Base-by-base conservation (phyloP, 2,888 invertebrate genomes). In the Noctuana brunneofusca region DNA sequence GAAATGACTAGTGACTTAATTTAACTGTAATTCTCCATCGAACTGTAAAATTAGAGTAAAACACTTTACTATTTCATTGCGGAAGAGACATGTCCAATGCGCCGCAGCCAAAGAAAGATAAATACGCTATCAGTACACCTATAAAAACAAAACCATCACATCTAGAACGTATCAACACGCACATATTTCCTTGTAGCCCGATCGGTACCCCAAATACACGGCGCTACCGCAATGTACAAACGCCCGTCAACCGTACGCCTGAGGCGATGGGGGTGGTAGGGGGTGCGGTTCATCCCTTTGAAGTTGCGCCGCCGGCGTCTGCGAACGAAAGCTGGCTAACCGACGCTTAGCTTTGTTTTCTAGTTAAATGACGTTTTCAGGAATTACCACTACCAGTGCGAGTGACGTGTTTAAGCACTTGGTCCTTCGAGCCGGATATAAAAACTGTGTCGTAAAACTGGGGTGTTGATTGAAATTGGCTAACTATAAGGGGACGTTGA, bases 281-380 rank as follows among this genome's bases (percentile, higher is more conserved):
- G 79, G 78, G 77, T 81, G 43, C 52, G 81, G 38, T 80, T 74
- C 75, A 77, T 83, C 82, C 83, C 90, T 90, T 90, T 91, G 90
- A 90, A 85, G 88, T 89, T 72, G 70, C 52, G 86, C 84, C 86
- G 81, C 74, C 76, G 84, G 84, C 87, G 87, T 84, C 88, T 88
- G 88, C 79, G 76, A 78, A 80, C 83, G 89, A 87, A 87, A 85
- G 86, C 86, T 83, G 84, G 84, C 82, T 83, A 84, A 86, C 87
- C 88, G 73, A 80, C 84, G 87, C 84, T 87, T 85, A 86, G 88
- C 87, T 89, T 89, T 89, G 87, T 89, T 88, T 88, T 85, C 84
- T 77, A 81, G 80, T 86, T 85, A 86, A 87, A 87, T 87, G 86
- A 75, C 72, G 70, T 70, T 75, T 72, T 69, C 69, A 69, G 68